phyloP scores from a whole-genome alignment of 2,113 vertebrate species.

The Psettodes erumei region DNA sequence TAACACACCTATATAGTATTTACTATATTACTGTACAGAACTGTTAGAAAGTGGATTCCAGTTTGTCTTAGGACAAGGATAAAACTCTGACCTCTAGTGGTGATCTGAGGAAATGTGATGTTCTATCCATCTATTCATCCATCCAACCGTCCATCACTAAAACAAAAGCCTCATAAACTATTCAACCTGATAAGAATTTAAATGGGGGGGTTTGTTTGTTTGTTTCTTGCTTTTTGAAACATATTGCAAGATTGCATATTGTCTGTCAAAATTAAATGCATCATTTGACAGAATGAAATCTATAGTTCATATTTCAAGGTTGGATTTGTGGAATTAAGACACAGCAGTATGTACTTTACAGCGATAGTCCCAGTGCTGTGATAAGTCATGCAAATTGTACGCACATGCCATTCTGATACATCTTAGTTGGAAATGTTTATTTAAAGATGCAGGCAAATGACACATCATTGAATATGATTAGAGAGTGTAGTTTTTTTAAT shows the following conservation, averaged over 20 bases:
- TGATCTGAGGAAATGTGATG: not conserved
- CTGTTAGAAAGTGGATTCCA: not conserved
- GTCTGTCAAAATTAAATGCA: not conserved
- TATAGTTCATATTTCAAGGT: not conserved
- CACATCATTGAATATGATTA: not conserved
- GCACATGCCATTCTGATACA: not conserved
- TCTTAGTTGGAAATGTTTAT: not conserved
- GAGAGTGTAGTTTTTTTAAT: not conserved
- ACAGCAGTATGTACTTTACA: too few species aligned
- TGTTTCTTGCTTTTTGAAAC: too few species aligned
- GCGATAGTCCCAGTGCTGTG: too few species aligned
- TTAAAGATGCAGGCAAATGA: not conserved
- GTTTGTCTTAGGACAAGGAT: not conserved
- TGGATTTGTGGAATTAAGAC: not conserved
- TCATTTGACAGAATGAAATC: not conserved
- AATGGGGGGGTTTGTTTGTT: too few species aligned
- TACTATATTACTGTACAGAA: too few species aligned
- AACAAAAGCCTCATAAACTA: not conserved
- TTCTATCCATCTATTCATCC: not conserved
- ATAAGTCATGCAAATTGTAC: not conserved
- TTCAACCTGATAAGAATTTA: not conserved
- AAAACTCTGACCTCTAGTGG: constrained; percentile 58
- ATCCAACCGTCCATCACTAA: not conserved
- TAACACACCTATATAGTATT: not conserved
- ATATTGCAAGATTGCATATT: not conserved